A percentile compares a stretch with the other conserved stretches of the same genome.
Conservation (phyloP, 2,888 invertebrate species). For the Pollenia amentaria region DNA sequence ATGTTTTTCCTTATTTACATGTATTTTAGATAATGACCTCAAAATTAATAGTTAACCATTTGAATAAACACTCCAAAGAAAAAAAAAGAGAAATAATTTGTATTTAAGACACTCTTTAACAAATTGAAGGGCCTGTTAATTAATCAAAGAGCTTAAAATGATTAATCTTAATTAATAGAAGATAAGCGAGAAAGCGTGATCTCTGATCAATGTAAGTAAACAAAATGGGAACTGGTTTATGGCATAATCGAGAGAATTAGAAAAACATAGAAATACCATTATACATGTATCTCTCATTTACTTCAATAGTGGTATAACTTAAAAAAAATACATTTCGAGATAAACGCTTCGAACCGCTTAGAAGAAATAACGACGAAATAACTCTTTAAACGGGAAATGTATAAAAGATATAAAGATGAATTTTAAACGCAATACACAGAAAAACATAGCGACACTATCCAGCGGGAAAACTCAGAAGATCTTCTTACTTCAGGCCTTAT, state of each 20-base stretch:
- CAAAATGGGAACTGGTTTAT: slow-evolving; percentile 16
- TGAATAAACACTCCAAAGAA: background rate
- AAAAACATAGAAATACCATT: background rate
- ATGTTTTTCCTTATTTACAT: background rate
- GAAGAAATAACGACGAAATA: too few species aligned
- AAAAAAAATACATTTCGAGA: too few species aligned
- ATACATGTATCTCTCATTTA: too few species aligned
- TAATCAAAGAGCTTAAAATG: slow-evolving; percentile 27
- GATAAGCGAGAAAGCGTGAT: background rate
- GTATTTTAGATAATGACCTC: slow-evolving; percentile 32
- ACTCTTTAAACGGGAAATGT: too few species aligned
- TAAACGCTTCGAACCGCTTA: too few species aligned
- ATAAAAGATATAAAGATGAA: too few species aligned
- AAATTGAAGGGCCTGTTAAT: slow-evolving; percentile 52
- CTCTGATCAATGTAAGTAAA: slow-evolving; percentile 12
- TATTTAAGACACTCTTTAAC: slow-evolving; percentile 14
- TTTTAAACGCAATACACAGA: too few species aligned
- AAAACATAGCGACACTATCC: too few species aligned
- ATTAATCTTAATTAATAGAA: slow-evolving; percentile 49
- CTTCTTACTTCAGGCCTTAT: too few species aligned
- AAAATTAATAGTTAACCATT: slow-evolving; percentile 20
- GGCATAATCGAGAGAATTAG: background rate
- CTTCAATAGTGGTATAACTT: too few species aligned
- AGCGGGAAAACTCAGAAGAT: too few species aligned
- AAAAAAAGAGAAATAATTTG: slow-evolving; percentile 16